Percentiles rank a stretch among this genome's conserved stretches.
These are phyloP conservation scores for Habropoda laboriosa DNA, from an alignment of 1,140 invertebrate species.

Conservation along the genomic window DNA sequence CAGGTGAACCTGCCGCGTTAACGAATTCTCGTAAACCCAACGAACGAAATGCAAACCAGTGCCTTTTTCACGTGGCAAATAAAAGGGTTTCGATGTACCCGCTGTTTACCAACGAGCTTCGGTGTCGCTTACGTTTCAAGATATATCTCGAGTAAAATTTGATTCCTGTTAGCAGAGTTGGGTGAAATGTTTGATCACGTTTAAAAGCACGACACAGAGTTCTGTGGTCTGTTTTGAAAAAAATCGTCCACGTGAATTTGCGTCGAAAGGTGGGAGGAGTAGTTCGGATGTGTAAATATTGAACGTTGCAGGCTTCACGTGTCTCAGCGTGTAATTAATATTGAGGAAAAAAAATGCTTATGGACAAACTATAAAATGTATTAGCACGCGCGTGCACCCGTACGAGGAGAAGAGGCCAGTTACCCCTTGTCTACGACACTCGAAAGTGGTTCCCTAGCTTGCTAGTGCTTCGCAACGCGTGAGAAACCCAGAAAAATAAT, in stretches of 20 bases:
- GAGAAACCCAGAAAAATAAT: slow-evolving; percentile 59
- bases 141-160: neutral
- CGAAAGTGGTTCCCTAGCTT: slow-evolving; percentile 28
- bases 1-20: slow-evolving; percentile 2
- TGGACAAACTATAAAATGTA: slow-evolving; percentile 10
- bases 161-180: neutral
- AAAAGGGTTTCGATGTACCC: slow-evolving; percentile 22
- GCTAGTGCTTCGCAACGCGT: slow-evolving; percentile 43
- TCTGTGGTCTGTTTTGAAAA: neutral
- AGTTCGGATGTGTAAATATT: neutral
- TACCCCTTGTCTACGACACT: slow-evolving; percentile 44
- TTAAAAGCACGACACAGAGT: neutral
- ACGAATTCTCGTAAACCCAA: slow-evolving; percentile 23
- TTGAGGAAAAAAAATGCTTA: neutral
- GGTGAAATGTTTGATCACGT: neutral
- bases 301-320: neutral
- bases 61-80: neutral
- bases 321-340: neutral
- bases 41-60: neutral
- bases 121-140: neutral
- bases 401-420: slow-evolving; percentile 35
- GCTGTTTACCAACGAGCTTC: neutral
- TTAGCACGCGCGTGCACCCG: slow-evolving; percentile 12
- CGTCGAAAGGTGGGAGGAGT: too few relatives aligned
- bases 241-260: neutral